Base-by-base conservation (phyloP, 2,797 vertebrate species). In the Aldrovandia affinis region DNA sequence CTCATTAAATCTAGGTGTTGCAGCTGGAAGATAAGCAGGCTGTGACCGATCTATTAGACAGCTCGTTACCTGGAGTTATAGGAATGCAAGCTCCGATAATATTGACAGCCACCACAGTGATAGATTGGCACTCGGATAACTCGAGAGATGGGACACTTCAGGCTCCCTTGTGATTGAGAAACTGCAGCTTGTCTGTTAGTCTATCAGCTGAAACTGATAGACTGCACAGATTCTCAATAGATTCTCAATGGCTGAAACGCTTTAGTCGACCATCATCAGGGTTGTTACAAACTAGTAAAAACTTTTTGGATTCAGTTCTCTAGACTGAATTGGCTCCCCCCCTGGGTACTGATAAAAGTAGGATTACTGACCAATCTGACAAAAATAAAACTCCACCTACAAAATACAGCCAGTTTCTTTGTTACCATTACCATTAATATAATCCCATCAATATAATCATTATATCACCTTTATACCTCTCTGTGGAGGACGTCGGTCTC, bases 11-110 rank as follows among this genome's bases (percentile, higher is more conserved):
- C 84, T 85, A 90, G 89, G 90, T 89, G 86, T 91, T 92, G 92
- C 90, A 91, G 89, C 89, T 92, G 91, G 88, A 93, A 94, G 93
- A 93, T 92, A 87, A 90, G 87, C 80, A 28, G 88, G 88, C 89
- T 90, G 87, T 91, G 84, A 86, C 86, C 84, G 87, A 81, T 84
- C 86, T 87, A 80, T 88, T 88, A 83, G 87, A 81, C 88, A 90
- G 88, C 89, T 92, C 88, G 91, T 93, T 93, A 92, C 87, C 89
- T 90, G 89, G 65, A 89, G 88, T 92, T 94, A 93, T 91, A 89
- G 90, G 86, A 87, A 89, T 88, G 85, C 82, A 85, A 82, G 81
- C 65, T 85, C 79, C 78, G 57, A 81, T 82, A 80, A 85, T 70
- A 78, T 57, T 61, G 81, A 86, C 59, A 85, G 77, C 80, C 80